Evolutionary conservation across 2,888 invertebrate genomes (phyloP), one percentile per base, ranked within the genome.

Genomic region (Erebia aethiops): DNA sequence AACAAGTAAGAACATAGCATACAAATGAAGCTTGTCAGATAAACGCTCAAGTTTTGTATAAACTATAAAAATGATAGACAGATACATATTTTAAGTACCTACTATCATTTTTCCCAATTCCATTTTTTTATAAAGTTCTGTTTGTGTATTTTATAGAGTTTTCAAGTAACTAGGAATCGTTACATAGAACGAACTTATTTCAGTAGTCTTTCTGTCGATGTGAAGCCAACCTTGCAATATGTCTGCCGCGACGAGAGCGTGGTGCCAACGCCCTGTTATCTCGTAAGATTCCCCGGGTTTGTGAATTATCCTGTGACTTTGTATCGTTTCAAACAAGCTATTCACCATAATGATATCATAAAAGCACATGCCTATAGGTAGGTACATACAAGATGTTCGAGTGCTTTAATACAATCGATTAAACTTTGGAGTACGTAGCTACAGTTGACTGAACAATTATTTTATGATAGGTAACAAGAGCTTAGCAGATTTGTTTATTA

Each of bases 161-260:
- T 35, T 35, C 35, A 35, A 1, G 35, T 35, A 7, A 35, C 7
- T 35, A 35, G 35, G 35, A 35, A 35, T 7, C 35, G 0, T 35
- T 1, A 7, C 35, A 35, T 35, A 35, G 35, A 35, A 35, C 35
- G 5, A 26, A 7, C 35, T 35, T 35, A 35, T 35, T 52, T 26
- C 58, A 35, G 14, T 0, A n/a, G 58, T 14, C n/a, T 58, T 5
- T 26, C 21, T 1, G 52, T 52, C 52, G 7, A 16, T 64, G 16
- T 64, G 64, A 16, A 64, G 35, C 64, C 1, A 26, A 11, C 51
- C 54, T 64, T 64, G 76, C 78, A 78, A 78, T 78, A 78, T 77
- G 75, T 74, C 75, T 70, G 74, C 69, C 72, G 46, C 73, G 75
- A 74, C 73, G 74, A 75, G 76, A 73, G 66, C 75, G 76, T 73